Percentiles rank a stretch among this genome's conserved stretches.
phyloP scores from a whole-genome alignment of 2,888 invertebrate species.

The Nemotelus nigrinus region DNA sequence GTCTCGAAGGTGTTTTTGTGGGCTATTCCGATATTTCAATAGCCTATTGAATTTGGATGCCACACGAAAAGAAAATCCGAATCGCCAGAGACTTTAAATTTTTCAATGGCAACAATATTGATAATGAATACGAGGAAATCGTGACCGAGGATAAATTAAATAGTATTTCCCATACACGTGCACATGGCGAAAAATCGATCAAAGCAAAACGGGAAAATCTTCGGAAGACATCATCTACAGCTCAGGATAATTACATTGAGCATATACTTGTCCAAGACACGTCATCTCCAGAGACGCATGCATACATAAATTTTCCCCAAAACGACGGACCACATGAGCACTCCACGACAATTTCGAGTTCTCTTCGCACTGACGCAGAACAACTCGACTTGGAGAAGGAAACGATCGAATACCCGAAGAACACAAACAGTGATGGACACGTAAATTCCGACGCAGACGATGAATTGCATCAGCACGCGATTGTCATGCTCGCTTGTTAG shows the following conservation, averaged over 20 bases:
- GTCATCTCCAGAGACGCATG: neutral
- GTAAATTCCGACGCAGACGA: slow-evolving; percentile 35
- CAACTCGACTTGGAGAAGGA: too few relatives aligned
- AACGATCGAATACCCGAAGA: too few relatives aligned
- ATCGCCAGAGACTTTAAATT: slow-evolving; percentile 16
- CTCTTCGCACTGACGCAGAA: too few relatives aligned
- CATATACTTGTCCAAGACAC: neutral
- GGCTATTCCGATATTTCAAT: slow-evolving; percentile 50
- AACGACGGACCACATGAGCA: too few relatives aligned
- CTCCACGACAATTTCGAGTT: too few relatives aligned
- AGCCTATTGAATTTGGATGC: slow-evolving; percentile 53
- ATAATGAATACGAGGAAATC: neutral
- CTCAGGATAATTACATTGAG: neutral
- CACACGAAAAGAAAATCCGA: slow-evolving; percentile 24
- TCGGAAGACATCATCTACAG: neutral
- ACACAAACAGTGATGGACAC: too few relatives aligned
- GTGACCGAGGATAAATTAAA: neutral
- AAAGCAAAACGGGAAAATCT: neutral
- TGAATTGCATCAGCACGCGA: neutral
- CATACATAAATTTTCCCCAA: too few relatives aligned
- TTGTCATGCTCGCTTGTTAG: slow-evolving; percentile 2
- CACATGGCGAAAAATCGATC: neutral
- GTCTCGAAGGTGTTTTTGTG: slow-evolving; percentile 46
- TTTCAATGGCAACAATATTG: neutral
- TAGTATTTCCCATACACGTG: neutral